A percentile compares a stretch with the other conserved stretches of the same genome.
phyloP scores from a whole-genome alignment of 2,888 invertebrate genomes.

The Antheraea yamamai region DNA sequence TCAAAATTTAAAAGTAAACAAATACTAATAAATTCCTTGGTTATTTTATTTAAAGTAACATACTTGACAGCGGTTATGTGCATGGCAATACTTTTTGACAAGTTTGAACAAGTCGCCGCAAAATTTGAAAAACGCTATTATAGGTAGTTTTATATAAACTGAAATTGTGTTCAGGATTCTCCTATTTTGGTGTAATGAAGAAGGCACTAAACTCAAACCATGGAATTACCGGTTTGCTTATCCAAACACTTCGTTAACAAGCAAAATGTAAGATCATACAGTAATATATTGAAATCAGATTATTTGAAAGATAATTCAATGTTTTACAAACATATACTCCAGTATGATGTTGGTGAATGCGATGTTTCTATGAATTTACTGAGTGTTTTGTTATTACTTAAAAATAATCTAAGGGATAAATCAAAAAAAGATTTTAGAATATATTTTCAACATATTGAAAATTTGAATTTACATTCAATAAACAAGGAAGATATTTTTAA shows the following conservation, averaged over 20 bases:
- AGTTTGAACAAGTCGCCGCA: conserved; percentile 60
- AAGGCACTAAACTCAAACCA: conserved; percentile 22
- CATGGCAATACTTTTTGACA: conserved; percentile 36
- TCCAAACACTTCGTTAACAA: conserved; percentile 68
- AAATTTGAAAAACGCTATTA: conserved; percentile 40
- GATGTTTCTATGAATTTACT: conserved; percentile 43
- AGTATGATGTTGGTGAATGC: conserved; percentile 48
- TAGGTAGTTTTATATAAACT: not conserved
- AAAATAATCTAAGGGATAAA: conserved; percentile 47
- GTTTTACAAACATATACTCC: conserved; percentile 46
- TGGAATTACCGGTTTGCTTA: conserved; percentile 57
- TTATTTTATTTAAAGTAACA: no score
- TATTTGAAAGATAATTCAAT: conserved; percentile 44
- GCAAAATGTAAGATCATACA: conserved; percentile 66
- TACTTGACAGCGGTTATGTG: not conserved
- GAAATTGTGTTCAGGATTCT: no score
- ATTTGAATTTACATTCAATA: conserved; percentile 41
- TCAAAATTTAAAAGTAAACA: no score
- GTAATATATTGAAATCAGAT: conserved; percentile 54
- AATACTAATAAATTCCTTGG: no score
- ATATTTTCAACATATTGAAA: conserved; percentile 42
- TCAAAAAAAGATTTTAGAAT: conserved; percentile 59
- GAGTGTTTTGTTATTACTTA: conserved; percentile 43
- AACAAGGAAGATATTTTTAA: conserved; percentile 53
- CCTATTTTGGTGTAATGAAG: not conserved